Base-by-base conservation (phyloP, 37 sponge, comb jelly and placozoan species). In the Theonella swinhoei region DNA sequence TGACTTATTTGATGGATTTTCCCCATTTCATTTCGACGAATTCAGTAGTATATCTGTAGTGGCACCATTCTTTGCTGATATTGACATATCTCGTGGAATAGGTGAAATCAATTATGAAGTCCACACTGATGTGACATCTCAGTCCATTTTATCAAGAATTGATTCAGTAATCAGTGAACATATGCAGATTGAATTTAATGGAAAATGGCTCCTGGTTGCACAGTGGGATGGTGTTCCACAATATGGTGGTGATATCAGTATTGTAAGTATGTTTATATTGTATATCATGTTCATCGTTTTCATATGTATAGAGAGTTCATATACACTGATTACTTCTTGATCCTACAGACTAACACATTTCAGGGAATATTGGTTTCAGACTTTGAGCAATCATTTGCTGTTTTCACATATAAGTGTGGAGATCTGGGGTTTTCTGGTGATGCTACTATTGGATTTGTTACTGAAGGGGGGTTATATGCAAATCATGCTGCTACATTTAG, bases 341-440 rank as follows among this genome's bases (percentile, higher is more conserved):
- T n/a, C n/a, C 31, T 72, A 9, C 41, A 72, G 73, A 72, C 36
- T 8, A 72, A 72, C 36, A 35, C 73, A 17, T 72, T 72, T 72
- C 73, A 72, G 31, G 73, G 31, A 17, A 38, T 72, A 32, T 8
- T 72, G 4, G 41, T 37, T 5, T 22, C 32, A 33, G 41, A 32
- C 31, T 31, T 23, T 33, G 37, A 23, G 17, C 4, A 9, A 38
- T 72, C 73, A 4, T 72, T 33, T 72, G 73, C 73, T 32, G 39
- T 72, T 5, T 72, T 33, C 73, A 72, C 73, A 17, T 72, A 72
- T 38, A 9, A 8, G 11, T 72, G 73, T 32, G 32, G 73, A 33
- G 31, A 29, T 29, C 17, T 66, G n/a, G 31, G 31, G 7, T 66
- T n/a, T n/a, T n/a, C 28, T 29, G 31, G 38, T 38, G 31, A 33